Base-by-base conservation (phyloP, 2,797 vertebrate species). In the Tamandua tetradactyla region DNA sequence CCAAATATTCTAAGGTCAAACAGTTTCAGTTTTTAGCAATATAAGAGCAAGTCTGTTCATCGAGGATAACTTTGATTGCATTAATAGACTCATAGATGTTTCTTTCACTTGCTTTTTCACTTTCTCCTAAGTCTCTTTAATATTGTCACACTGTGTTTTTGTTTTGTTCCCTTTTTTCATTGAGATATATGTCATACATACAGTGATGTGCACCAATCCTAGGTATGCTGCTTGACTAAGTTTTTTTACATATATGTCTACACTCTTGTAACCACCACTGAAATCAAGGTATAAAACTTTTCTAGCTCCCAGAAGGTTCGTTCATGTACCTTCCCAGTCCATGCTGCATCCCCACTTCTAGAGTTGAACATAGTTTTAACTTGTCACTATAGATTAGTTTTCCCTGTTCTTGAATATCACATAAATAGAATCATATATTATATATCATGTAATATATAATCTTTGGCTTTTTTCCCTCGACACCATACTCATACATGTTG, bases 141-240 rank as follows among this genome's bases (percentile, higher is more conserved):
- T 87, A 69, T 40, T 94, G 11, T 27, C 80, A 20, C 93, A 7
- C 42, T 66, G 2, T 92, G 35, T 12, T 78, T 93, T 94, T 89
- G n/a, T 88, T 95, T 64, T 83, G 15, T 89, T 86, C 30, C 20
- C 7, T 93, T 90, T 81, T 91, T 61, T 14, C 14, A 64, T 91
- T 91, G 79, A 91, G 47, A 10, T 74, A 61, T 72, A 88, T 64
- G 32, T 12, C 9, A 13, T 91, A 35, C 15, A 47, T 86, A 55
- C 3, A 75, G 12, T 76, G 40, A 81, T 57, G 15, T 82, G 1
- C 32, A 47, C 35, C 69, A 37, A 4, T 80, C 35, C 52, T 76
- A 91, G 81, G 42, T 90, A 49, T 69, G 47, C 22, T 72, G 22
- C 47, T 85, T 93, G 40, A 66, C 62, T 42, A 75, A n/a, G n/a